Evolutionary conservation across 2,797 vertebrate genomes (phyloP).

Genomic region (Gallirallus australis): DNA sequence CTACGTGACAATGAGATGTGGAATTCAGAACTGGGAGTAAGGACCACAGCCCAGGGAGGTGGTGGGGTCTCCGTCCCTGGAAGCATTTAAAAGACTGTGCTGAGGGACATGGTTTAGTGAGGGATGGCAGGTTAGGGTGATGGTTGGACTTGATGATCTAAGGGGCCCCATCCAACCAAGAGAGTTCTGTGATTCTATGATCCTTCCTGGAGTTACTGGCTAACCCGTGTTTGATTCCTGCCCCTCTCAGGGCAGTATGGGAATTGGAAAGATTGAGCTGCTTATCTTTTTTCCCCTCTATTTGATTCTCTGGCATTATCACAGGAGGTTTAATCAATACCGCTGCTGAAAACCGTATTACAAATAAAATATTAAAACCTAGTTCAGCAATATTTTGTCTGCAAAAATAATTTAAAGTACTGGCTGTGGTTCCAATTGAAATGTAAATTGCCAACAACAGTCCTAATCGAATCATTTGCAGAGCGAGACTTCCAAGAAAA

Average conservation of each 20-base stretch:
- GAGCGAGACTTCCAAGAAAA: neutral
- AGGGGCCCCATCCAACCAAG: no score
- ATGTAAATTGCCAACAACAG: neutral
- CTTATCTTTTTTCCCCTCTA: neutral
- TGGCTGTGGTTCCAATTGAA: neutral
- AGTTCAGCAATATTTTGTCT: neutral
- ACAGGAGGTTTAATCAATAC: neutral
- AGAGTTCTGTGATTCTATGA: no score
- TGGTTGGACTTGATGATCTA: no score
- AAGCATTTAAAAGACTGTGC: no score
- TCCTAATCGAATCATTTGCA: neutral
- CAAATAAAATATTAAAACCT: neutral
- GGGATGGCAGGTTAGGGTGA: no score
- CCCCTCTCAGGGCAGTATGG: neutral
- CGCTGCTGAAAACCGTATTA: neutral
- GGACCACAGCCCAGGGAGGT: no score
- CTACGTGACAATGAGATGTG: neutral
- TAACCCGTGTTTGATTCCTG: rapidly evolving
- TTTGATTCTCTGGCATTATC: neutral
- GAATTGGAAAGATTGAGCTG: neutral
- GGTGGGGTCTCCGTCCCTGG: no score
- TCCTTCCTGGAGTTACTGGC: neutral
- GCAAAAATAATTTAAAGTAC: neutral
- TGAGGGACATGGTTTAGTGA: no score
- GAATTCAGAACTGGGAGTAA: neutral